Evolutionary conservation across 2,113 vertebrate genomes (phyloP), one percentile per base, ranked within the genome.

Genomic region (human): DNA sequence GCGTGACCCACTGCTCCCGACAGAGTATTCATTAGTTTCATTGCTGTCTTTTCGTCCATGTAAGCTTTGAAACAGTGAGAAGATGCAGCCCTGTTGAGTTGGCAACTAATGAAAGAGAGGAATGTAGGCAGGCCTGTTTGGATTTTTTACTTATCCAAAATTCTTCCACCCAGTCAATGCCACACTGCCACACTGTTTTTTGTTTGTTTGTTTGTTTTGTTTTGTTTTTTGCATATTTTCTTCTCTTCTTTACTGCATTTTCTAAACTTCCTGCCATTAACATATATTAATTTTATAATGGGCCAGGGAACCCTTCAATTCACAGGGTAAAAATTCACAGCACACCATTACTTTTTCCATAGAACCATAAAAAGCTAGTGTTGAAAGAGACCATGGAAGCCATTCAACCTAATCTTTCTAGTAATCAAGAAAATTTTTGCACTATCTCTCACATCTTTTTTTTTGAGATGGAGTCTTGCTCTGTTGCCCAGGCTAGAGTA

Each of bases 11-110:
- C 32, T 3, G 17, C 32, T 16, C 66, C 66, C 3, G 16, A 6
- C 16, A 6, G 27, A 61, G 90, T 94, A 64, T 61, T 85, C 72
- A 59, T 79, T 38, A 72, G 66, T 9, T 40, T 70, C 30, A 55
- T 72, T 94, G 80, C 52, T 94, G 11, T 66, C 43, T 92, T 94
- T 89, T 35, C 22, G 76, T 35, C 40, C 48, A 18, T 43, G 40
- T 90, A 73, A 43, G 2, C n/a, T 90, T 82, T 93, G 68, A 93
- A 96, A 59, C 76, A 78, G 3, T 50, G 8, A 75, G 68, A 97
- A 85, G 43, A 78, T 61, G 20, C 55, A 78, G 52, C 68, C 10
- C 40, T 82, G 48, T 61, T 75, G 48, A 83, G 25, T 64, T n/a
- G 18, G 1, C 30, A 94, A 10, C 80, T 87, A 87, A 91, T 90